Percentiles rank a stretch among this genome's conserved stretches.
Conservation (phyloP, 2,888 invertebrate genomes). For the Baccha elongata region DNA sequence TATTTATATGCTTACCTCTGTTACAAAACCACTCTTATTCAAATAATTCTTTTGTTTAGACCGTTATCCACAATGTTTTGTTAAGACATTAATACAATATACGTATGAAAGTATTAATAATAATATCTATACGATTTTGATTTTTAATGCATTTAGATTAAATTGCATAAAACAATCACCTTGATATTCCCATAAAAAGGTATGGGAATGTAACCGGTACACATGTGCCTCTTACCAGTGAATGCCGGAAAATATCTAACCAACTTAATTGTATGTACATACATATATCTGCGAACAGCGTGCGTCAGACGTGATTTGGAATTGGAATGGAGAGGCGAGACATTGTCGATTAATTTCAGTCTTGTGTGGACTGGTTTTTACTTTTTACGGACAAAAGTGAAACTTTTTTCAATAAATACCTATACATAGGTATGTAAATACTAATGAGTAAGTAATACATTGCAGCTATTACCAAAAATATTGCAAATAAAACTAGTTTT, state of each 20-base stretch:
- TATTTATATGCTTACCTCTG: no score
- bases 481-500: no score
- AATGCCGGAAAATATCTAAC: conserved; percentile 32
- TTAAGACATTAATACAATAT: neutral
- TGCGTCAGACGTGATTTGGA: conserved; percentile 2
- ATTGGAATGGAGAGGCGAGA: neutral
- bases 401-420: no score
- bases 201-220: conserved; percentile 15
- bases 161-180: conserved; percentile 32
- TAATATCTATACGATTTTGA: neutral
- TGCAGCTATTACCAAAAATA: no score
- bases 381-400: conserved; percentile 7
- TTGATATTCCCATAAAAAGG: conserved; percentile 21
- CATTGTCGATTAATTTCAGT: conserved; percentile 21
- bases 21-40: no score
- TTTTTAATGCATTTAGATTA: neutral
- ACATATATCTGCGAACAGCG: neutral
- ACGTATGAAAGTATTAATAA: neutral
- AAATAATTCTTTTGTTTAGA: no score
- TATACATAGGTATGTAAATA: neutral
- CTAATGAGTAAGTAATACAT: no score
- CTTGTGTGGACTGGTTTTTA: conserved; percentile 8
- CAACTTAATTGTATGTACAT: neutral
- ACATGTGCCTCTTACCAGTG: conserved; percentile 8
- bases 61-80: no score